Evolutionary conservation across 2,797 vertebrate genomes (phyloP), one percentile per base, ranked within the genome.

Genomic region (Tenualosa thibaudeaui): DNA sequence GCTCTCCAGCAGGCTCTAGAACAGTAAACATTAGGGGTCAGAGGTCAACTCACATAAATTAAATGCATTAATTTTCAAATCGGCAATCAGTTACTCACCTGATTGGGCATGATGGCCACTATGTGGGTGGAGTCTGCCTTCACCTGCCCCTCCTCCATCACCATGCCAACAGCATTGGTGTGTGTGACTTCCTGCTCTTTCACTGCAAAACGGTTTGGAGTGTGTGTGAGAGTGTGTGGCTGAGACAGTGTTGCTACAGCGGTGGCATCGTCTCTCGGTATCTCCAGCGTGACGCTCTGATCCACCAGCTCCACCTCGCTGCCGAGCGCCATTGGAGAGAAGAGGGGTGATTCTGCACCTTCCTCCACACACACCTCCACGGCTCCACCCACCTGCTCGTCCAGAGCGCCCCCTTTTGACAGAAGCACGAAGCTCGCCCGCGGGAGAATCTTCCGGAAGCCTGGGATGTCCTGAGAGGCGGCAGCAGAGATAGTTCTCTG

Each of bases 391-490:
- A 94, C 68, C 22, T 94, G 94, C 5, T 96, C 90, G 82, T 97
- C 96, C 75, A 96, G 65, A 0, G 94, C 93, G 85, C 93, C 93
- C 40, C 85, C 91, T 93, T 98, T 98, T 50, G 97, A 95, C 86
- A 99, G 93, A 83, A 99, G 93, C 60, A 98, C 95, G 17, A 97
- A 99, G 89, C 95, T 97, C 0, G 97, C 95, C 90, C 98, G 97
- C 56, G 98, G 98, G 17, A 98, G 97, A 91, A 99, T 99, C 94
- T 97, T 99, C 81, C 98, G 97, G 90, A 99, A 99, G 86, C 98
- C 98, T 84, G 98, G 97, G 86, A 98, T 92, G 87, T 99, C 97
- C 81, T 96, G 92, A 37, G 94, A 93, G 40, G 93, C 90, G 4
- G 86, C 88, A 46, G 92, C 91, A 0, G 91, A 88, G 92, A 95